phyloP scores from a whole-genome alignment of 2,888 invertebrate species.

The Ormyrus rosae region DNA sequence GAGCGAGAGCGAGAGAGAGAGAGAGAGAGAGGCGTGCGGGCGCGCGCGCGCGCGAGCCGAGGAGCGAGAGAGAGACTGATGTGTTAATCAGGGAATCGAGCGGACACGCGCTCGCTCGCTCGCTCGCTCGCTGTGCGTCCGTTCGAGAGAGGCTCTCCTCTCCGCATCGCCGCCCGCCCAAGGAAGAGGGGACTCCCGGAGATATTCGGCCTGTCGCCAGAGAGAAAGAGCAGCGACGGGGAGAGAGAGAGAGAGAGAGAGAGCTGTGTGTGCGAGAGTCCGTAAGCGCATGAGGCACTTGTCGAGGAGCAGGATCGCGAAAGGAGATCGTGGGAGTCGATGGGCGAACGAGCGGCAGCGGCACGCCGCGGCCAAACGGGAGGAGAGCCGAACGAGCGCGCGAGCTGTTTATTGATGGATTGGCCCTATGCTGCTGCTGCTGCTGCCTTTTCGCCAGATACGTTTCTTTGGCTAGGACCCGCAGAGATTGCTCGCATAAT shows the following conservation, averaged over 20 bases:
- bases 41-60: constrained; percentile 38
- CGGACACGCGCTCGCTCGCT: constrained; percentile 12
- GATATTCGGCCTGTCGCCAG: constrained; percentile 43
- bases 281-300: constrained; percentile 38
- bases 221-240: neutral
- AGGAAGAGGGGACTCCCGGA: neutral
- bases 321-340: constrained; percentile 55
- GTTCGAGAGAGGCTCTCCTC: neutral
- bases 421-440: constrained; percentile 17
- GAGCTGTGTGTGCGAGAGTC: neutral
- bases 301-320: constrained; percentile 51
- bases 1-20: constrained; percentile 34
- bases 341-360: neutral
- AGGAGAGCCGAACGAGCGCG: neutral
- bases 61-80: constrained; percentile 59
- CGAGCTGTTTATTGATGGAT: constrained; percentile 53
- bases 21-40: constrained; percentile 36
- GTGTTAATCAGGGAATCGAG: constrained; percentile 61
- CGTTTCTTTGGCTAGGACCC: neutral
- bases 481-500: too few species aligned
- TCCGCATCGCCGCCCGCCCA: constrained; percentile 23
- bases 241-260: constrained; percentile 1
- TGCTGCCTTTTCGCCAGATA: constrained; percentile 20
- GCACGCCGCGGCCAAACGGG: neutral
- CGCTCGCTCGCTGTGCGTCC: constrained; percentile 33